A percentile compares a stretch with the other conserved stretches of the same genome.
These are phyloP conservation scores for Siphlonurus alternatus DNA, from an alignment of 2,888 invertebrate genomes.

Conservation along the genomic window DNA sequence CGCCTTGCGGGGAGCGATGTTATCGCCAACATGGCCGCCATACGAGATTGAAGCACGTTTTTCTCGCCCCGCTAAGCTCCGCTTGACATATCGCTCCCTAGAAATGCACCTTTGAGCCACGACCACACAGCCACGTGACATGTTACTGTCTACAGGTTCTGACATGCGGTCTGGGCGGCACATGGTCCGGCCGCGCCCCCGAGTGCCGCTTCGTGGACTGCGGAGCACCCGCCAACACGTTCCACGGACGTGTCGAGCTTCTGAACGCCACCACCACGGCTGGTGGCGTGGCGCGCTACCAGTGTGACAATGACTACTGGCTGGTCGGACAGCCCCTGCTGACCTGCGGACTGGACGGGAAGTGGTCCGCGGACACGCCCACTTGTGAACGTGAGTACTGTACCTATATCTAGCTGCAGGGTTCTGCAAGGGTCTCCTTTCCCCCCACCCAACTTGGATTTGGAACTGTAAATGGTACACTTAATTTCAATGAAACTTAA, in stretches of 20 bases:
- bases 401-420: background rate
- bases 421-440: too few species aligned
- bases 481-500: too few species aligned
- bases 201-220: constrained; percentile 77
- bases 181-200: constrained; percentile 65
- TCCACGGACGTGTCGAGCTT: constrained; percentile 53
- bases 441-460: too few species aligned
- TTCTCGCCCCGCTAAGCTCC: too few species aligned
- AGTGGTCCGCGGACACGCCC: constrained; percentile 73
- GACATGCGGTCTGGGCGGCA: constrained; percentile 70
- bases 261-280: constrained; percentile 63
- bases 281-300: constrained; percentile 59
- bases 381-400: constrained; percentile 60
- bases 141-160: constrained; percentile 43
- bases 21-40: too few species aligned
- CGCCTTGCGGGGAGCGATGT: too few species aligned
- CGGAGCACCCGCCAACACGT: constrained; percentile 62
- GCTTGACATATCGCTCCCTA: too few species aligned
- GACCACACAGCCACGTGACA: too few species aligned
- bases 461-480: too few species aligned
- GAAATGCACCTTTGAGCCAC: too few species aligned
- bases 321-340: constrained; percentile 46
- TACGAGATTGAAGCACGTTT: too few species aligned
- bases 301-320: constrained; percentile 71
- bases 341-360: constrained; percentile 64